These are phyloP conservation scores for Leucophenga varia DNA, from an alignment of 1,140 invertebrate species.

Conservation along the genomic window DNA sequence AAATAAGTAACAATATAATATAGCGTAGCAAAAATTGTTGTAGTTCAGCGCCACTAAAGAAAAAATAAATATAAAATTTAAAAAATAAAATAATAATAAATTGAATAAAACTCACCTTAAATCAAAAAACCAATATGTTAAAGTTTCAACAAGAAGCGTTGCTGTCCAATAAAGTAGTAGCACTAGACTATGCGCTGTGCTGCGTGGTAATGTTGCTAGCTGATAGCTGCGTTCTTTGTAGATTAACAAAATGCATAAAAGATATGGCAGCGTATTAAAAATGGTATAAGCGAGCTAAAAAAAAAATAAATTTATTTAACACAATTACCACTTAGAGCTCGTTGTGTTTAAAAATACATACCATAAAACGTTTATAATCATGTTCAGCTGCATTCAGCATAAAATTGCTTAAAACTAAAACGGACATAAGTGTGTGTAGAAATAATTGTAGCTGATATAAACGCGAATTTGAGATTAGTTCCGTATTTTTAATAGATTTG, in stretches of 20 bases:
- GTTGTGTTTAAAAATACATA: too few relatives aligned
- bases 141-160: constrained; percentile 78
- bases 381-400: constrained; percentile 68
- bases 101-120: neutral
- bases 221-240: constrained; percentile 75
- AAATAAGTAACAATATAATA: constrained; percentile 71
- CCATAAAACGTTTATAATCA: constrained; percentile 77
- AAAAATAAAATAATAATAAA: too few relatives aligned
- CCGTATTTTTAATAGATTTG: constrained; percentile 65
- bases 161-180: constrained; percentile 88
- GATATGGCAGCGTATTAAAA: constrained; percentile 69
- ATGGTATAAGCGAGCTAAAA: constrained; percentile 68
- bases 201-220: constrained; percentile 78
- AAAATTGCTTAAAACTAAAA: constrained; percentile 69
- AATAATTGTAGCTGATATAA: constrained; percentile 74
- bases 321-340: too few relatives aligned
- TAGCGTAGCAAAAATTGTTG: constrained; percentile 84
- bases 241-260: constrained; percentile 73
- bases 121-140: constrained; percentile 61
- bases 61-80: constrained; percentile 22
- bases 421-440: constrained; percentile 68
- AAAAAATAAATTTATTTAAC: constrained; percentile 35
- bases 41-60: constrained; percentile 72
- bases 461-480: constrained; percentile 59
- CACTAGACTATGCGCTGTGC: constrained; percentile 83